Evolutionary conservation across 2,797 vertebrate species (phyloP).

Genomic region (Oceanodroma leucorhoa): DNA sequence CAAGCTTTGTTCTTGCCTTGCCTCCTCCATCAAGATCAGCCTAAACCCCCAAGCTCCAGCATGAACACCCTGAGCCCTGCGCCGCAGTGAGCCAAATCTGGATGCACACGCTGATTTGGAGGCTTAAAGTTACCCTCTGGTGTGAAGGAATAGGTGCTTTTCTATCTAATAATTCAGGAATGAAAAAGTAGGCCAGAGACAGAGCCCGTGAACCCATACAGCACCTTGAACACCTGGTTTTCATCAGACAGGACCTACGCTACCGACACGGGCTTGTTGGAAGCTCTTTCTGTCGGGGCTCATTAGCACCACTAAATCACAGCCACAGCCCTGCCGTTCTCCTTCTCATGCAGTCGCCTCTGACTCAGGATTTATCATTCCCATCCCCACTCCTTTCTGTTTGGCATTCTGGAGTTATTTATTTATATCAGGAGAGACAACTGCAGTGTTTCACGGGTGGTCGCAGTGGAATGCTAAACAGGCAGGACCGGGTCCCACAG

Average conservation of each 20-base stretch:
- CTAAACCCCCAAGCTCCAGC: background rate
- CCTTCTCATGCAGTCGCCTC: rapidly evolving
- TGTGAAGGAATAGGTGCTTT: background rate
- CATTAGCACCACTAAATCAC: constrained; percentile 28
- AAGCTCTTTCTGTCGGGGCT: background rate
- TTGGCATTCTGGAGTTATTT: constrained; percentile 60
- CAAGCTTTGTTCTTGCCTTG: background rate
- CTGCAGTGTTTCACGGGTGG: constrained; percentile 7
- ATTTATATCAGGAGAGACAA: constrained; percentile 57
- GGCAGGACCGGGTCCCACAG: background rate
- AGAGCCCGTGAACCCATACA: background rate
- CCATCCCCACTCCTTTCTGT: constrained; percentile 4
- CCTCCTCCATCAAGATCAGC: background rate
- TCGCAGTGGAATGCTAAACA: constrained; percentile 27
- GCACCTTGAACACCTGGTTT: background rate
- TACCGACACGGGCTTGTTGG: background rate
- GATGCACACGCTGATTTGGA: background rate
- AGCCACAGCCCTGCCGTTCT: background rate
- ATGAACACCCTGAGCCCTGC: rapidly evolving
- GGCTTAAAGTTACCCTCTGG: background rate
- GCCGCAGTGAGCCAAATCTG: background rate
- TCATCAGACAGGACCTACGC: background rate
- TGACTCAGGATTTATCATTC: constrained; percentile 1
- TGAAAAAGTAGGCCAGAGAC: background rate
- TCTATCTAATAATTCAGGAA: background rate